Evolutionary conservation across 2,888 invertebrate species (phyloP), one percentile per base, ranked within the genome.

Genomic region (Philopedon plagiatum): DNA sequence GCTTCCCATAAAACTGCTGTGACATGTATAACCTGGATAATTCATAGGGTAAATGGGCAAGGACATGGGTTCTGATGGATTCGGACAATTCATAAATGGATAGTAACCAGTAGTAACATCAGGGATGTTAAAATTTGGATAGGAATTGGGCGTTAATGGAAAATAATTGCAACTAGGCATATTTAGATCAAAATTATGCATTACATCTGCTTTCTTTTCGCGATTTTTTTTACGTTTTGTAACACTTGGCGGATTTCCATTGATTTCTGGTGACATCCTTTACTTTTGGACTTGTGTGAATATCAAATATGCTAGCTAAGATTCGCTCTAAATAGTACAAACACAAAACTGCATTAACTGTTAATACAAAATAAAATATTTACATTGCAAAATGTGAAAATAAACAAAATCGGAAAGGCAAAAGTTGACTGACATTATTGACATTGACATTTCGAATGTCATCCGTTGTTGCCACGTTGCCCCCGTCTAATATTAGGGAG

Each of bases 1-100:
- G 13, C 71, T 77, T 51, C 75, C 76, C 77, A 79, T 75, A 61
- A 78, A 80, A 67, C 76, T 79, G 26, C 67, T 65, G 57, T 76
- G 72, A 44, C 73, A 78, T 11, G 65, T 15, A 71, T 78, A 80
- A 5, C 23, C 34, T 9, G 86, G 86, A 81, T 87, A 90, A 79
- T 89, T 89, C 7, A 88, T 83, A 4, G 90, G 89, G 76, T 91
- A 88, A 76, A 90, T 86, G 13, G 92, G 91, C 75, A 92, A 84
- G 7, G 91, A 91, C 83, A 90, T 86, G 0, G 92, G 91, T 81
- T 91, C 91, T 71, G 89, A 85, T 3, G 89, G 83, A 65, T 81
- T 79, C 5, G 81, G 75, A 61, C 78, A 81, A 71, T 82, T 82
- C 63, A 80, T 75, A 63, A 82, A 80, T 3, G 84, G 80, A 67